Percentiles rank a stretch among this genome's conserved stretches.
Conservation (phyloP, 2,113 vertebrate genomes). For the Misgurnus mizolepis region DNA sequence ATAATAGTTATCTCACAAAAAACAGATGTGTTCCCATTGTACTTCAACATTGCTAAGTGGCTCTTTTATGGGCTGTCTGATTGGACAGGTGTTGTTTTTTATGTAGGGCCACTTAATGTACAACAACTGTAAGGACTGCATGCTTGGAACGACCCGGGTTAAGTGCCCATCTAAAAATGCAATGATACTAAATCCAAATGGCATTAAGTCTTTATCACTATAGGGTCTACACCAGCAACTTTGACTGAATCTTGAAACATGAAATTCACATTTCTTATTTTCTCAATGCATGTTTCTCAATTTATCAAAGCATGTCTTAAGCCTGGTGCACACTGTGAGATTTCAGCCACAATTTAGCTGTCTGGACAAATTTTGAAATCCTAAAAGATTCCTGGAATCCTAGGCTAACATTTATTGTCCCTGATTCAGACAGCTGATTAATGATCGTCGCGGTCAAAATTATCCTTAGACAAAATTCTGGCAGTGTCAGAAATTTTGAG, state of each 20-base stretch:
- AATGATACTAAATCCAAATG: neutral
- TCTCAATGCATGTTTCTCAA: neutral
- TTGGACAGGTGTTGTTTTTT: conserved; percentile 12
- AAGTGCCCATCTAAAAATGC: neutral
- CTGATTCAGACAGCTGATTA: too few species aligned
- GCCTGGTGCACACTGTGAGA: too few species aligned
- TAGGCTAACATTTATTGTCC: too few species aligned
- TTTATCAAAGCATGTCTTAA: neutral
- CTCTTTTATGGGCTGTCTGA: conserved; percentile 3
- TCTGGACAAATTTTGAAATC: too few species aligned
- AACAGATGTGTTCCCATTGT: conserved; percentile 1
- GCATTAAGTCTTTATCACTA: neutral
- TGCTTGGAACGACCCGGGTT: neutral
- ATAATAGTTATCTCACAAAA: conserved; percentile 25
- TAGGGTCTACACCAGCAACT: neutral
- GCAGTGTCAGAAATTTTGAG: too few species aligned
- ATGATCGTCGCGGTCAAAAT: too few species aligned
- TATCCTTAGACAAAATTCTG: too few species aligned
- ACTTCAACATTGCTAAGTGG: neutral
- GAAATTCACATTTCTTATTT: neutral
- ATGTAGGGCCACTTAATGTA: neutral
- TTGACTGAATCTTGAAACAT: neutral
- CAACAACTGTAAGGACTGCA: neutral
- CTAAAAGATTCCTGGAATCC: too few species aligned
- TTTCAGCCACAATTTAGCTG: too few species aligned